Conservation (phyloP, 1,140 invertebrate species). For the Globodera rostochiensis region DNA sequence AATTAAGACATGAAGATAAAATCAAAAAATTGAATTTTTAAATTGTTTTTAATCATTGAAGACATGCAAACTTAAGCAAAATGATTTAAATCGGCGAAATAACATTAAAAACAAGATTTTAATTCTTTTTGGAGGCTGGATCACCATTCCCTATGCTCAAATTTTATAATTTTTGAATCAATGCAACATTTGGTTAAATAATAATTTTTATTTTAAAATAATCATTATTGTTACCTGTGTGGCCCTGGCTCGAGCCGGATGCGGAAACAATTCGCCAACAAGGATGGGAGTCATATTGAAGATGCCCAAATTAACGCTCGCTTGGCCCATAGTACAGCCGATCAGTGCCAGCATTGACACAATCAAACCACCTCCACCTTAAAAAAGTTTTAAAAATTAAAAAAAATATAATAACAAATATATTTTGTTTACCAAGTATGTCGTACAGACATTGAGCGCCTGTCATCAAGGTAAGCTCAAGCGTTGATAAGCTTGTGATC, state of each 20-base stretch:
- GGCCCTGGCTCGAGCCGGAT: constrained; percentile 17
- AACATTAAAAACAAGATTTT: no score
- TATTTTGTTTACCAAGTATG: background rate
- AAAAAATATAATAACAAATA: no score
- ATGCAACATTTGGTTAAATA: no score
- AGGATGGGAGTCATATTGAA: constrained; percentile 26
- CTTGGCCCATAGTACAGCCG: constrained; percentile 15
- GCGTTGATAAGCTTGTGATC: constrained; percentile 9
- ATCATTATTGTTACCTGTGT: constrained; percentile 11
- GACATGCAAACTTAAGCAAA: no score
- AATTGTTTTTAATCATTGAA: no score
- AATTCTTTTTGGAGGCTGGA: no score
- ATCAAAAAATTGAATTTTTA: no score
- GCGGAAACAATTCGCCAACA: constrained; percentile 25
- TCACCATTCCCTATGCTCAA: background rate
- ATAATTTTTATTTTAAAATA: background rate
- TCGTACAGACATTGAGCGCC: constrained; percentile 11
- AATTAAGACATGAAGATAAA: no score
- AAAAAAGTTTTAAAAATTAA: background rate
- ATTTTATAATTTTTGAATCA: background rate
- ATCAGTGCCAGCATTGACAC: constrained; percentile 19
- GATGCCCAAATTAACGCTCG: constrained; percentile 21
- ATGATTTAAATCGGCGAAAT: no score
- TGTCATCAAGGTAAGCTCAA: constrained; percentile 16
- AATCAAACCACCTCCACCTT: background rate